phyloP scores from a whole-genome alignment of 2,797 vertebrate genomes.

The Tarsius wallacei region DNA sequence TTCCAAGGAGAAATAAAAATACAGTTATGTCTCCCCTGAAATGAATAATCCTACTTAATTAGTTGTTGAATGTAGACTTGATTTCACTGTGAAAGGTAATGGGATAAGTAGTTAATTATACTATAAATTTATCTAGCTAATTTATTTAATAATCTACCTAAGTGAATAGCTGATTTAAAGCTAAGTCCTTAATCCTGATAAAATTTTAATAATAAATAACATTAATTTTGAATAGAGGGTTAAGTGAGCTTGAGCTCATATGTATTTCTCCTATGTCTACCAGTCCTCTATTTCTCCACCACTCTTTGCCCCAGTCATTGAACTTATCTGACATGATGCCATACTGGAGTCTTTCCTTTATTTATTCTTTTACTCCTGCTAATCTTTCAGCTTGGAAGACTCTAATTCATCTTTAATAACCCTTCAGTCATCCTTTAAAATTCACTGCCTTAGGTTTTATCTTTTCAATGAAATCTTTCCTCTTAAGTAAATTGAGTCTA shows the following conservation, averaged over 20 bases:
- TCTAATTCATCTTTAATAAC: neutral
- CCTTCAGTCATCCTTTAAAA: neutral
- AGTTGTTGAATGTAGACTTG: slow-evolving; percentile 43
- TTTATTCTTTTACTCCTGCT: neutral
- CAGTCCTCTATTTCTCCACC: no score
- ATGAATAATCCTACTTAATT: slow-evolving; percentile 69
- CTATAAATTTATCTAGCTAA: slow-evolving; percentile 55
- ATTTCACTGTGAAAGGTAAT: slow-evolving; percentile 72
- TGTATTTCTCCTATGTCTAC: neutral
- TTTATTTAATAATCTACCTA: slow-evolving; percentile 53
- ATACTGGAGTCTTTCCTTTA: neutral
- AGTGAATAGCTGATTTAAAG: slow-evolving; percentile 28
- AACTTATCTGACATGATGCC: neutral
- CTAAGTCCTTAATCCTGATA: slow-evolving; percentile 23
- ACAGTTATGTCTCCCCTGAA: slow-evolving; percentile 34
- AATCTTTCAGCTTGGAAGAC: neutral
- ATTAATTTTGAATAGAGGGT: neutral
- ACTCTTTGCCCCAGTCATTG: neutral
- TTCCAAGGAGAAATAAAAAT: slow-evolving; percentile 52
- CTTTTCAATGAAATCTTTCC: neutral
- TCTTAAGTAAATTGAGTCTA: neutral
- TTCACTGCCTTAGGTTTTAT: neutral
- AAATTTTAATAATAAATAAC: slow-evolving; percentile 58
- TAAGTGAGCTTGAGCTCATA: neutral
- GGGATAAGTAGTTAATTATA: slow-evolving; percentile 58